Evolutionary conservation across 2,113 vertebrate genomes (phyloP), one percentile per base, ranked within the genome.

Genomic region (Paraplagusia blochii): DNA sequence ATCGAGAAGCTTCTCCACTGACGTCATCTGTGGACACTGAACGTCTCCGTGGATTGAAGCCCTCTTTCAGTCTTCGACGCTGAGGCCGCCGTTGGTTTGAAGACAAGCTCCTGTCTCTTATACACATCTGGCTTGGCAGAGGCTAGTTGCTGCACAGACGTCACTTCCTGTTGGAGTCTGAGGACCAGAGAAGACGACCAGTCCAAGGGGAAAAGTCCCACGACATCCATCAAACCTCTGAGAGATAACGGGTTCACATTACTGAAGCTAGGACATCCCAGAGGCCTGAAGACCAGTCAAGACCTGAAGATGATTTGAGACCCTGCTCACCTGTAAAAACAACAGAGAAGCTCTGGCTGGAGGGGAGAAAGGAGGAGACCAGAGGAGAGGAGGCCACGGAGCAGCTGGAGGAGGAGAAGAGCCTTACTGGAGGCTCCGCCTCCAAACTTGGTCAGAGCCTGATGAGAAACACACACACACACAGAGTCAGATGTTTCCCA

Each of bases 151-250:
- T 66, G 82, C 11, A 85, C 79, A 0, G 83, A 56, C 3, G 47
- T 85, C 33, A 87, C 39, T 0, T 3, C 87, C 56, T 74, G 51
- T 79, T 92, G 87, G 0, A 85, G 52, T 62, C 58, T 52, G 55
- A 95, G 65, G 75, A 95, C 93, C 53, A 95, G 63, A 0, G 92
- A 92, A 62, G 86, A 84, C 40, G 92, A 94, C 70, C 95, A 95
- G 81, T 95, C 92, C 66, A 93, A 12, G 0, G 65, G 72, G 39
- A 80, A 63, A 1, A 80, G 8, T 1, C 33, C 44, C 16, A 38
- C 40, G 17, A 54, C 16, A 5, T 22, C n/a, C 39, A 14, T 47
- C 11, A 16, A 11, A 1, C 9, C 38, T 40, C 38, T 40, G 8
- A 40, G 9, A 12, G 38, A 40, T 11, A 9, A 40, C 38, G 12